Evolutionary conservation across 2,797 vertebrate species (phyloP), one percentile per base, ranked within the genome.

Genomic region (Jordanella pulchra): DNA sequence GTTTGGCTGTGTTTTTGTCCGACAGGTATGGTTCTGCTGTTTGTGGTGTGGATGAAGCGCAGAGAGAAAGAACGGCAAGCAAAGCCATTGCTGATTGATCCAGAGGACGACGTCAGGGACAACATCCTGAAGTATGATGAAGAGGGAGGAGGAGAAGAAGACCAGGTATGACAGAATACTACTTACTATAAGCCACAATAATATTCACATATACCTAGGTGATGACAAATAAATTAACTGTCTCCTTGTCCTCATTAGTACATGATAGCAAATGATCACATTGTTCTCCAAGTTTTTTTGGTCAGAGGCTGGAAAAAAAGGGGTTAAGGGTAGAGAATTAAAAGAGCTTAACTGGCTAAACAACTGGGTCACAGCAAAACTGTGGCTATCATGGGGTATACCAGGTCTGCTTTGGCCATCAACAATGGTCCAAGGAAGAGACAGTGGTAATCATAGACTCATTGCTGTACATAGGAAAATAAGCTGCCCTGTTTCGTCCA

Each of bases 121-220:
- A 99, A 99, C 83, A 99, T 99, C 89, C 95, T 99, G 73, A 99
- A 99, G 86, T 99, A 99, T 0, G 98, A 99, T 0, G 98, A 99
- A 83, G 98, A 99, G 71, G 98, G 98, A 47, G 98, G 98, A 2
- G 98, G 98, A 74, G 98, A 99, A 88, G 98, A 99, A 86, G 98
- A 99, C 86, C 98, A 99, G 97, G 98, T 99, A 86, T 0, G 15
- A 42, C 23, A 42, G 30, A 4, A 25, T 14, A 35, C 32, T 10
- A 21, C 45, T 32, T 17, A 60, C 21, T 53, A 35, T 39, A 35
- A 30, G 17, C 32, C 30, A 21, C 28, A 18, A 1, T 15, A 9
- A 28, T 55, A 28, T 2, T 6, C 28, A 17, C 27, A 3, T 15
- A 9, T 27, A 56, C 55, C n/a, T n/a, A 56, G 28, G 27, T 56